Conservation (phyloP, 2,797 vertebrate genomes). For the Hoplostethus mediterraneus region DNA sequence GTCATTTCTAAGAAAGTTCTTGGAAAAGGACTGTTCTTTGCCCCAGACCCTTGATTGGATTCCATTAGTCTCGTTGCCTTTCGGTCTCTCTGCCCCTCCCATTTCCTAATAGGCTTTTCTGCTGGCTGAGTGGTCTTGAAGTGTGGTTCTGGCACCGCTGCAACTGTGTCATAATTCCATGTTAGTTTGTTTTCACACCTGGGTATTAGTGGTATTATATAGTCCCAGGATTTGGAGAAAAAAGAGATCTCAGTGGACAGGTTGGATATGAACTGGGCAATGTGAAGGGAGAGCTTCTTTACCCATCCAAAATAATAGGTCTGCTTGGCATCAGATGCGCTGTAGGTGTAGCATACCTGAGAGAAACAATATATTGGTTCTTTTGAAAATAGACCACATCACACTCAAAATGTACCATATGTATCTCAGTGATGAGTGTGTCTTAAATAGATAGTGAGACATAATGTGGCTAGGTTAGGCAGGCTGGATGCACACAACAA, state of each 20-base stretch:
- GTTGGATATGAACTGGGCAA: background rate
- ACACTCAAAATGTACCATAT: background rate
- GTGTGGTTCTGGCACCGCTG: conserved; percentile 24
- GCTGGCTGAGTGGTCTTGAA: conserved; percentile 36
- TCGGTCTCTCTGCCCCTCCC: conserved; percentile 38
- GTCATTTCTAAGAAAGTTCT: conserved; percentile 16
- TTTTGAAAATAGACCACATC: no score
- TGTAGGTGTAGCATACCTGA: background rate
- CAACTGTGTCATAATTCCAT: conserved; percentile 48
- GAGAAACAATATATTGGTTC: no score
- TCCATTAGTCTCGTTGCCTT: conserved; percentile 42
- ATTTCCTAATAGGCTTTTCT: conserved; percentile 74
- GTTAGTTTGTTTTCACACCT: conserved; percentile 35
- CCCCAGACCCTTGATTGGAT: conserved; percentile 41
- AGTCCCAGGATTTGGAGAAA: background rate
- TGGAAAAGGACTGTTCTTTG: conserved; percentile 13
- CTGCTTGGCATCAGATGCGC: no score
- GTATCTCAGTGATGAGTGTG: background rate
- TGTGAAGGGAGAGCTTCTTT: background rate
- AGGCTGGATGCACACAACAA: background rate
- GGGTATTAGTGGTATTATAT: conserved; percentile 4
- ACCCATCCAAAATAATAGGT: background rate
- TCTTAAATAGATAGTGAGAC: background rate
- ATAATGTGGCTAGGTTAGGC: background rate
- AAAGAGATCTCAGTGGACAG: background rate